Percentiles rank a stretch among this genome's conserved stretches.
phyloP scores from a whole-genome alignment of 2,888 invertebrate genomes.

The Philonicus albiceps region DNA sequence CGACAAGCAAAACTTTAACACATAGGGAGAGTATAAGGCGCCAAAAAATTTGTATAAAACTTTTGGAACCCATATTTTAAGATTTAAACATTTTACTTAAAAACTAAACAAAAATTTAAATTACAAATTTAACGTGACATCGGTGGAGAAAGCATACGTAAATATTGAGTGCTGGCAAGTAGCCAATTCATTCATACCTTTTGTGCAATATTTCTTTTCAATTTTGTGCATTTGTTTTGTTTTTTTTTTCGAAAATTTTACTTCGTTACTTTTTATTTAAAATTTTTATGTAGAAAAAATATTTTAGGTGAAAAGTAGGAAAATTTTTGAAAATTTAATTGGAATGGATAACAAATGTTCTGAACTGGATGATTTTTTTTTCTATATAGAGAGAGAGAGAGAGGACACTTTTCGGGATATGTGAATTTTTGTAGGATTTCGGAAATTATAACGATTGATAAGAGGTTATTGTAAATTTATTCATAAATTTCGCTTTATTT shows the following conservation, averaged over 20 bases:
- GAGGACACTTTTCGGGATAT: constrained; percentile 1
- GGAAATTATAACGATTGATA: constrained; percentile 12
- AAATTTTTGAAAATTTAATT: constrained; percentile 17
- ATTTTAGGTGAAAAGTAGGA: constrained; percentile 39
- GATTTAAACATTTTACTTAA: constrained; percentile 23
- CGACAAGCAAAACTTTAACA: constrained; percentile 27
- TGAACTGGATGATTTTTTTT: constrained; percentile 32
- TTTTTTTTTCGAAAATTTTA: neutral
- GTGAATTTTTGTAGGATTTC: constrained; percentile 6
- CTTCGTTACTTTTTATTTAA: neutral
- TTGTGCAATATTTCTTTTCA: constrained; percentile 15
- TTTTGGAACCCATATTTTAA: constrained; percentile 35
- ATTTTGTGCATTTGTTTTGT: neutral
- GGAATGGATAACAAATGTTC: constrained; percentile 26
- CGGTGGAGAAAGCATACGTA: constrained; percentile 42
- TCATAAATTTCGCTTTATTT: neutral
- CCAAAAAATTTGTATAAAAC: constrained; percentile 30
- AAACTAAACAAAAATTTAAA: neutral
- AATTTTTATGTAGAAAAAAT: neutral
- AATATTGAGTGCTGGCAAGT: constrained; percentile 29
- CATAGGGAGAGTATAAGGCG: neutral
- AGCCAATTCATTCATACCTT: neutral
- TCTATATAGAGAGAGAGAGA: neutral
- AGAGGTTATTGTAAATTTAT: neutral
- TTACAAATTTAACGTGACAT: constrained; percentile 25